phyloP scores from a whole-genome alignment of 2,888 invertebrate genomes.

The Silvanus unidentatus region DNA sequence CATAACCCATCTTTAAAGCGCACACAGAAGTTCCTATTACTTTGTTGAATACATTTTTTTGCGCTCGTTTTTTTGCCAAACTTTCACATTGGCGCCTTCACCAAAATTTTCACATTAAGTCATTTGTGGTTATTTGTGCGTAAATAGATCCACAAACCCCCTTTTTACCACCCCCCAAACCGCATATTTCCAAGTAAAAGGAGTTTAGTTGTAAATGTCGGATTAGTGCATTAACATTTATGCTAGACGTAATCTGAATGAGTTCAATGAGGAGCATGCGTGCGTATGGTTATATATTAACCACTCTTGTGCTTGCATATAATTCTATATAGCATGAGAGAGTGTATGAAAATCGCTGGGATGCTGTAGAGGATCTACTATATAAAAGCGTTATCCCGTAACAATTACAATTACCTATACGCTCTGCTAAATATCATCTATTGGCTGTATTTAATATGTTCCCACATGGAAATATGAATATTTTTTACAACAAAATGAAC shows the following conservation, averaged over 20 bases:
- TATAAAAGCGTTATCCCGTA: slow-evolving; percentile 32
- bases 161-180: slow-evolving; percentile 12
- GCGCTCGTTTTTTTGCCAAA: too few species aligned
- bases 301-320: slow-evolving; percentile 21
- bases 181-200: slow-evolving; percentile 12
- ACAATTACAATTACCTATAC: slow-evolving; percentile 36
- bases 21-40: slow-evolving; percentile 26
- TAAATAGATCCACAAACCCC: slow-evolving; percentile 11
- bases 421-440: slow-evolving; percentile 27
- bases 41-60: slow-evolving; percentile 14
- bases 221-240: slow-evolving; percentile 47
- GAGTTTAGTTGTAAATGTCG: slow-evolving; percentile 44
- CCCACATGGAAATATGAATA: slow-evolving; percentile 11
- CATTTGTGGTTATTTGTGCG: not conserved
- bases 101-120: not conserved
- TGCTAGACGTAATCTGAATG: slow-evolving; percentile 43
- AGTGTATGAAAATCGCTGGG: slow-evolving; percentile 2
- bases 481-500: too few species aligned
- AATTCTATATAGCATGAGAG: not conserved
- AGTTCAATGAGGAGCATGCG: slow-evolving; percentile 38
- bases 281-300: slow-evolving; percentile 37
- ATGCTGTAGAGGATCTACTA: slow-evolving; percentile 13
- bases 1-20: slow-evolving; percentile 37
- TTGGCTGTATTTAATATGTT: not conserved
- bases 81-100: not conserved